Evolutionary conservation across 2,888 invertebrate genomes (phyloP), one percentile per base, ranked within the genome.

Genomic region (Oscheius myriophilus): DNA sequence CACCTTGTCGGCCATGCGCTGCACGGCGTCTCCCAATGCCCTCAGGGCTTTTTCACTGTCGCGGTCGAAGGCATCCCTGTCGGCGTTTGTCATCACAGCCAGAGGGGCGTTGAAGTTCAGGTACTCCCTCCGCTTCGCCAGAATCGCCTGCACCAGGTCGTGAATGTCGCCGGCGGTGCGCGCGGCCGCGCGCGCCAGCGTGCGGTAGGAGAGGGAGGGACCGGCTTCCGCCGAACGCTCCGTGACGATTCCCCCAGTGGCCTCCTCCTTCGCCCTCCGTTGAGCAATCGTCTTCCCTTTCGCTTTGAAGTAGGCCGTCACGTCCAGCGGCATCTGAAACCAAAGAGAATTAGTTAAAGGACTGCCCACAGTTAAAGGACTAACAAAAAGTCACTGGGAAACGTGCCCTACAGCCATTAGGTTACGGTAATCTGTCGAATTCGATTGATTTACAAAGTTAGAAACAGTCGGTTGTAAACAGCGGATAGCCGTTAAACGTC

Each of bases 241-340:
- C 49, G 18, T 49, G 18, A 21, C 49, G 1, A 21, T 23, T 2
- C 14, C 41, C 18, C n/a, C 14, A 41, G 18, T n/a, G 16, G 53
- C 12, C n/a, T 53, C 46, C 16, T 23, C 63, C 41, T 63, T 63
- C 3, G 26, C 14, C 21, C 26, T 43, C 43, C 52, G 54, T 25
- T 67, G 67, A 16, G 42, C 41, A 11, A 67, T n/a, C 14, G 53
- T 61, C 26, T 67, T 67, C 9, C 42, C 33, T 26, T 53, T 23
- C 23, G 67, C 67, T 51, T 67, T 67, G 61, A 67, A 67, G 42
- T 51, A 67, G n/a, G 59, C 41, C 9, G 67, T 67, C 25, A 52
- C 6, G 46, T 67, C 67, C n/a, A 41, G 43, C n/a, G 67, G 54
- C 67, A 67, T 67, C 61, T 61, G 46, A 61, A 33, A 33, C 9